A percentile compares a stretch with the other conserved stretches of the same genome.
phyloP scores from a whole-genome alignment of 1,140 invertebrate species.

The Amyelois transitella region DNA sequence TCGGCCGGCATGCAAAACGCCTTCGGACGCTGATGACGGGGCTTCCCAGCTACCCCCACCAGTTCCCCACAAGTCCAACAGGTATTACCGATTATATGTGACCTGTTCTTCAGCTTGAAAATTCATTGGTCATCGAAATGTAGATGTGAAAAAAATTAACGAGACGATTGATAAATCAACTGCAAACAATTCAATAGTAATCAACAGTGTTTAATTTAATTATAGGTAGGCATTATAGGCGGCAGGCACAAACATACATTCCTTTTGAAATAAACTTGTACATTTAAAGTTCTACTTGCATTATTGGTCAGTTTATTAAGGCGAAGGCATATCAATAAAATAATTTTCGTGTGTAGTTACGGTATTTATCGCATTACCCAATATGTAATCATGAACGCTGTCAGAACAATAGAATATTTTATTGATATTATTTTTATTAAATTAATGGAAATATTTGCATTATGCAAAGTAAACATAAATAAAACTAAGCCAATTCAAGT shows the following conservation, averaged over 20 bases:
- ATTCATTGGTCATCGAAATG: not conserved
- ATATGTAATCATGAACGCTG: no score
- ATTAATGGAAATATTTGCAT: no score
- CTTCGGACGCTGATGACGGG: conserved; percentile 49
- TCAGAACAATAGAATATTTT: no score
- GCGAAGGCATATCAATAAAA: not conserved
- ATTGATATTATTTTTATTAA: not conserved
- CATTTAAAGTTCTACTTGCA: not conserved
- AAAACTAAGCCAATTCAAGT: no score
- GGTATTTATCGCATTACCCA: not conserved
- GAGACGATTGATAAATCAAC: not conserved
- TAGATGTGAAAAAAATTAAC: not conserved
- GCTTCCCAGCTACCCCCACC: conserved; percentile 43
- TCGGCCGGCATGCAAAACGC: conserved; percentile 50
- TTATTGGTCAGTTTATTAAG: not conserved
- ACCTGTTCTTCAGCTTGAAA: conserved; percentile 29
- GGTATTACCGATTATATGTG: conserved; percentile 53
- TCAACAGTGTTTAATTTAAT: not conserved
- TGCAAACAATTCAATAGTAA: not conserved
- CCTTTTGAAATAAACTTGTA: not conserved
- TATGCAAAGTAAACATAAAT: no score
- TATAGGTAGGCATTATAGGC: not conserved
- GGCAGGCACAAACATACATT: not conserved
- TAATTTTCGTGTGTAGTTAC: not conserved
- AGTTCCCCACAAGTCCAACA: conserved; percentile 47